Percentiles rank a stretch among this genome's conserved stretches.
These are phyloP conservation scores for Temnothorax longispinosus DNA, from an alignment of 1,140 invertebrate genomes.

Conservation along the genomic window DNA sequence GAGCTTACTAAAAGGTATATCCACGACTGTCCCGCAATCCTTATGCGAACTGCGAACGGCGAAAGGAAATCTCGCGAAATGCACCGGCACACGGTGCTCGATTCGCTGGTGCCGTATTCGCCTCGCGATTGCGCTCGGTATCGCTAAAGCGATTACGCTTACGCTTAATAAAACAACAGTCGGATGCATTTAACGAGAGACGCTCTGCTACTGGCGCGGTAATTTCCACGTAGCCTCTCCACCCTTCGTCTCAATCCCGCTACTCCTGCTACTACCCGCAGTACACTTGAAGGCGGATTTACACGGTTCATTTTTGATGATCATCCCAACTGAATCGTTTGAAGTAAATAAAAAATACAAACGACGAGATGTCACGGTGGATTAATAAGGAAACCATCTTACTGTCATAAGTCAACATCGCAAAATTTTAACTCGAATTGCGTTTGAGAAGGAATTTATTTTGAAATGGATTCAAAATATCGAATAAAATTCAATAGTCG, in stretches of 20 bases:
- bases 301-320: constrained; percentile 36
- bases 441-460: background rate
- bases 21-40: constrained; percentile 10
- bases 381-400: background rate
- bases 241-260: background rate
- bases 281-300: constrained; percentile 41
- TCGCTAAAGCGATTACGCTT: constrained; percentile 64
- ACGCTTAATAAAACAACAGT: constrained; percentile 67
- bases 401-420: background rate
- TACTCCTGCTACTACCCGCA: background rate
- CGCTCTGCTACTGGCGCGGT: constrained; percentile 57
- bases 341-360: background rate
- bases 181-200: constrained; percentile 64
- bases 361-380: background rate
- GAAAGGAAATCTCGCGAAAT: constrained; percentile 7
- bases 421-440: background rate
- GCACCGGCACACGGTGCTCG: constrained; percentile 17
- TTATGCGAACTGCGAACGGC: background rate
- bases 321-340: constrained; percentile 11
- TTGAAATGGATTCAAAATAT: background rate
- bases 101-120: constrained; percentile 39
- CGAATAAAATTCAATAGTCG: background rate
- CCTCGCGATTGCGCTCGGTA: constrained; percentile 35
- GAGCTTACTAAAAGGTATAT: background rate
- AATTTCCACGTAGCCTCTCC: constrained; percentile 45